Base-by-base conservation (phyloP, 2,888 invertebrate genomes). In the Cylloceria caligata region DNA sequence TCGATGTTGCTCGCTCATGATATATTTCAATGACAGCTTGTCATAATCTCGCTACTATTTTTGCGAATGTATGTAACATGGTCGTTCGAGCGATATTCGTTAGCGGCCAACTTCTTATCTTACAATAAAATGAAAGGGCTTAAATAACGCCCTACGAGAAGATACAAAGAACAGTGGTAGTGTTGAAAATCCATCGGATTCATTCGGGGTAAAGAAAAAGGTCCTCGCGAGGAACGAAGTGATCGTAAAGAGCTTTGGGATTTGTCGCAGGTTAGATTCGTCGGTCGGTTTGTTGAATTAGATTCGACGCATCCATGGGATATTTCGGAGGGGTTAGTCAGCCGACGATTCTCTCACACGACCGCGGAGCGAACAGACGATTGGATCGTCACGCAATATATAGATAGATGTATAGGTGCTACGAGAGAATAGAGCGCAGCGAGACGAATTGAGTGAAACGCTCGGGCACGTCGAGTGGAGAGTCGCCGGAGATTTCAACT, bases 211-310 rank as follows among this genome's bases (percentile, higher is more conserved):
- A 19, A 30, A 27, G 24, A 34, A 47, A 57, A 49, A 71, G 64
- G 42, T 45, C 45, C 39, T 27, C 11, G 36, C 55, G 34, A 57
- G 42, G 57, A n/a, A 34, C 30, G 24, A 65, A 62, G 64, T 27
- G 30, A 49, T 45, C 27, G 42, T 60, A 67, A 78, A 74, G 65
- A 16, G 64, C 34, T 71, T 69, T 39, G 73, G 68, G 73, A 69
- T 73, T 79, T 71, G 60, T 52, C 67, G 74, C 52, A 55, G 82
- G 79, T 82, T 79, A 82, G 75, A 75, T 75, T 60, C 60, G 74
- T 52, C 55, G 75, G 82, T 68, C 72, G 82, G 65, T 67, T 34
- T 60, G 82, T 75, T 82, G 79, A 81, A 81, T 81, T 74, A 78
- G 81, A 81, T 78, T 81, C 55, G 55, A 52, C 68, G 72, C 64